phyloP scores from a whole-genome alignment of 2,113 vertebrate species.

The Chitala chitala region DNA sequence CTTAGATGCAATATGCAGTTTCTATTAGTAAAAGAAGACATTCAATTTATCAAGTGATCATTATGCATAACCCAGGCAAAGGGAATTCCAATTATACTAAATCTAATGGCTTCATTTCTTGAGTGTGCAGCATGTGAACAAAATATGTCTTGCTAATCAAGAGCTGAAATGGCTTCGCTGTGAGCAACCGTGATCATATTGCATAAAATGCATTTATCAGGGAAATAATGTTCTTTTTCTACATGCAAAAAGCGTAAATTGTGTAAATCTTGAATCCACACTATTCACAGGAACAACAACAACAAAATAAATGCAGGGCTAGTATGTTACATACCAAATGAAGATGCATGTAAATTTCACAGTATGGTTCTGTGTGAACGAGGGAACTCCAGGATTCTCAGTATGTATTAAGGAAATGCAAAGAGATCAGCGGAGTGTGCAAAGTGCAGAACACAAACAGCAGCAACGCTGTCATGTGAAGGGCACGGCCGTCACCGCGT shows the following conservation, averaged over 20 bases:
- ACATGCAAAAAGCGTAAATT: not conserved
- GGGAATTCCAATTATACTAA: constrained; percentile 11
- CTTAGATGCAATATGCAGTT: constrained; percentile 6
- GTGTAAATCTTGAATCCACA: not conserved
- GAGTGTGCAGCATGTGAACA: no score
- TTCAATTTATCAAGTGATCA: constrained; percentile 9
- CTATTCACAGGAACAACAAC: not conserved
- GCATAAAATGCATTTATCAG: not conserved
- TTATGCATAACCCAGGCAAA: not conserved
- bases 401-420: not conserved
- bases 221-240: not conserved
- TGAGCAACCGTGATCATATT: constrained; percentile 3
- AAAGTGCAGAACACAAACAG: not conserved
- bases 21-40: constrained; percentile 8
- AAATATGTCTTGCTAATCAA: constrained; percentile 5
- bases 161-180: not conserved
- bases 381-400: no score
- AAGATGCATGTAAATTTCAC: no score
- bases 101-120: not conserved
- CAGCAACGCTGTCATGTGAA: not conserved
- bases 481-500: not conserved
- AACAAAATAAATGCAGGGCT: not conserved
- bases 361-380: no score
- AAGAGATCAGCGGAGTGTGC: not conserved
- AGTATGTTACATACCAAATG: no score